Evolutionary conservation across 2,888 invertebrate genomes (phyloP).

Genomic region (Rotaria magnacalcarata): DNA sequence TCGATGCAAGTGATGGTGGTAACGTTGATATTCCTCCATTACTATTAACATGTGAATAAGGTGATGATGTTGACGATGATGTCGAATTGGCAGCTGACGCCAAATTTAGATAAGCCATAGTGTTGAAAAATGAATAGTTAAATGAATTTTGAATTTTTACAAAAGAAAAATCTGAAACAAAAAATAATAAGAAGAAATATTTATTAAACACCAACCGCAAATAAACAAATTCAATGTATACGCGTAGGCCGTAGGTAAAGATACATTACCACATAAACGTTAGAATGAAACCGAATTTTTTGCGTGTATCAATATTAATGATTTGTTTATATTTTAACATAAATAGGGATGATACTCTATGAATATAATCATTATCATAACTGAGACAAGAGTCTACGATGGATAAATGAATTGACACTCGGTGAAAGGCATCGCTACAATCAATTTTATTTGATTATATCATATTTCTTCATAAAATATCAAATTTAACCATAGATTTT

Average conservation of each 20-base stretch:
- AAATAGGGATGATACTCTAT: background rate
- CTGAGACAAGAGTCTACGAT: background rate
- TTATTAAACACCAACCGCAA: background rate
- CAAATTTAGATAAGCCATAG: background rate
- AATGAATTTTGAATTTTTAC: background rate
- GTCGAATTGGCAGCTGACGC: conserved; percentile 6
- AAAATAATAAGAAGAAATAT: background rate
- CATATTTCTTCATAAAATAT: background rate
- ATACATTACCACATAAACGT: background rate
- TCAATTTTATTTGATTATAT: background rate
- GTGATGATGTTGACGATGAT: background rate
- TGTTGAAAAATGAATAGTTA: background rate
- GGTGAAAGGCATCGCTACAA: background rate
- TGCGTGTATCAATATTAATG: background rate
- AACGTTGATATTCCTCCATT: conserved; percentile 11
- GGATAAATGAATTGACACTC: conserved; percentile 37
- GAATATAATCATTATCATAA: conserved; percentile 10
- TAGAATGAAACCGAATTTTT: background rate
- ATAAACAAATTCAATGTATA: conserved; percentile 12
- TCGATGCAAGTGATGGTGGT: background rate
- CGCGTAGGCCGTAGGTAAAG: background rate
- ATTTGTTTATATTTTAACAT: background rate
- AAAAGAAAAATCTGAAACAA: background rate
- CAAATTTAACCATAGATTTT: background rate
- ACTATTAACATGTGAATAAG: background rate